Percentiles rank a stretch among this genome's conserved stretches.
Evolutionary conservation across 1,140 invertebrate genomes (phyloP).

Genomic region (Ostrea edulis): DNA sequence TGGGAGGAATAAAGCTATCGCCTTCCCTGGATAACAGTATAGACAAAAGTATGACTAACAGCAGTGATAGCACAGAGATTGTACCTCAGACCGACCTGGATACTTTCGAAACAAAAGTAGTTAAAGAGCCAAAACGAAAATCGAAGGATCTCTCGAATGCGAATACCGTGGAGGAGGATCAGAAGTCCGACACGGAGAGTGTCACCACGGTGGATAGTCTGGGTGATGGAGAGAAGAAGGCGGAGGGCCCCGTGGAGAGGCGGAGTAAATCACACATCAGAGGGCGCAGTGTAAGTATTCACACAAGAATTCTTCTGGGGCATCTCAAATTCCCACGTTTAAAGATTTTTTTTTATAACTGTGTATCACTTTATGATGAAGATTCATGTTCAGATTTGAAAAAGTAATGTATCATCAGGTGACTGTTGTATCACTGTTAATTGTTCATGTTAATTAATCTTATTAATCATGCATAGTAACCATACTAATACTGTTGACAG

Average conservation of each 20-base stretch:
- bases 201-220: conserved; percentile 71
- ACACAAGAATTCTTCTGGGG: neutral
- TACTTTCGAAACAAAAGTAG: conserved; percentile 71
- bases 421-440: no score
- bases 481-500: conserved; percentile 27
- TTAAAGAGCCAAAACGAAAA: conserved; percentile 54
- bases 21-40: conserved; percentile 44
- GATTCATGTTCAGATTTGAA: no score
- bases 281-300: conserved; percentile 68
- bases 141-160: conserved; percentile 59
- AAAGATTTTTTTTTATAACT: neutral
- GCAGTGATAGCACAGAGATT: conserved; percentile 45
- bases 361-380: no score
- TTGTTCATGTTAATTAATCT: neutral
- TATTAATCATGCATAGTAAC: neutral
- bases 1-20: conserved; percentile 45
- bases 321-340: neutral
- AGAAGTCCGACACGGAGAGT: conserved; percentile 71
- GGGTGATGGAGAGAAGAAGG: conserved; percentile 61
- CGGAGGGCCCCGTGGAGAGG: conserved; percentile 16
- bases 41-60: conserved; percentile 47
- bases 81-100: conserved; percentile 75
- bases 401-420: no score
- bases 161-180: conserved; percentile 58
- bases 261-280: conserved; percentile 58